Evolutionary conservation across 1,140 invertebrate genomes (phyloP).

Genomic region (Formica selysi): DNA sequence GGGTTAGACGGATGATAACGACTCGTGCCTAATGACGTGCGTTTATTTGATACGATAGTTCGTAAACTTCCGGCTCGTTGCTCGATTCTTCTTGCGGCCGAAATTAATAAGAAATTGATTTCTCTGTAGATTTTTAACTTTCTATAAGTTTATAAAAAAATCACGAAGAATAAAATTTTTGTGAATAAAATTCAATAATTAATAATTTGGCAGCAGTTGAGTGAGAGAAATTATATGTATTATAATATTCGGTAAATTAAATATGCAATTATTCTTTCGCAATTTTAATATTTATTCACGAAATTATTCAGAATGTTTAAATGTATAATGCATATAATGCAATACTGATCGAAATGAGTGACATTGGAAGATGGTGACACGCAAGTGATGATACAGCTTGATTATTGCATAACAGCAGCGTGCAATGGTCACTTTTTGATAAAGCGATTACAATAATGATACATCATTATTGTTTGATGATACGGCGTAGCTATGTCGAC

Average conservation of each 20-base stretch:
- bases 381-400: slow-evolving; percentile 35
- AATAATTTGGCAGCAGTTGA: background rate
- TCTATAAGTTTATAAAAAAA: background rate
- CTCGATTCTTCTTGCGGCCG: background rate
- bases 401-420: slow-evolving; percentile 1
- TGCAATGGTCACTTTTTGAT: slow-evolving; percentile 42
- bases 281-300: background rate
- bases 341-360: slow-evolving; percentile 12
- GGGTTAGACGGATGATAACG: slow-evolving; percentile 69
- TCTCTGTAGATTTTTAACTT: background rate
- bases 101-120: background rate
- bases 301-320: background rate
- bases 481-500: background rate
- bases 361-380: slow-evolving; percentile 15
- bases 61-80: slow-evolving; percentile 38
- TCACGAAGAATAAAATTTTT: background rate
- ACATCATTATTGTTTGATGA: slow-evolving; percentile 33
- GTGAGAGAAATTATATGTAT: background rate
- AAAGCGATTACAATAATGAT: slow-evolving; percentile 49
- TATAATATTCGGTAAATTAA: background rate
- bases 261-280: background rate
- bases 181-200: background rate
- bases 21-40: slow-evolving; percentile 69
- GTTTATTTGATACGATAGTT: slow-evolving; percentile 55
- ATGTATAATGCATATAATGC: background rate